phyloP scores from a whole-genome alignment of 2,888 invertebrate species.

The Caenorhabditis macrosperma region DNA sequence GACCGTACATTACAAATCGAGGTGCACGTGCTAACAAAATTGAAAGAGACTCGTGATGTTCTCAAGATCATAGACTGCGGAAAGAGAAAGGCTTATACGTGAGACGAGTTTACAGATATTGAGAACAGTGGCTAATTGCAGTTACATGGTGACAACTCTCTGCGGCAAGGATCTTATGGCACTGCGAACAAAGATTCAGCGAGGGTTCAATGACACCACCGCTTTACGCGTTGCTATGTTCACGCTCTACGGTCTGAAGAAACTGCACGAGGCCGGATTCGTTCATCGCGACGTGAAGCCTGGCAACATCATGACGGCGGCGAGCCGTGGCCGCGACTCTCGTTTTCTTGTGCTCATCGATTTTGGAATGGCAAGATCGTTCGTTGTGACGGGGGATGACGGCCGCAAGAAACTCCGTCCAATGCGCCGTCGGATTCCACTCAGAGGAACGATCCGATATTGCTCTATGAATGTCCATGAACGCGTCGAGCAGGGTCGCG shows the following conservation, averaged over 20 bases:
- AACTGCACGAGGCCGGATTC: slow-evolving; percentile 52
- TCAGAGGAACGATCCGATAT: slow-evolving; percentile 57
- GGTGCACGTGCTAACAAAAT: slow-evolving; percentile 47
- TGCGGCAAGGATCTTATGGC: slow-evolving; percentile 59
- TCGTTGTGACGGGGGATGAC: slow-evolving; percentile 32
- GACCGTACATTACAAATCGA: slow-evolving; percentile 55
- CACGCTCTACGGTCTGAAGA: slow-evolving; percentile 54
- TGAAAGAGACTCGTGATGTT: slow-evolving; percentile 38
- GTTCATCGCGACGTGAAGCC: slow-evolving; percentile 60
- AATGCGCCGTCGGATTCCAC: slow-evolving; percentile 40
- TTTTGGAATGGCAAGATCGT: slow-evolving; percentile 61
- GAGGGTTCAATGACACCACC: slow-evolving; percentile 57
- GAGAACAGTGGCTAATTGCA: neutral
- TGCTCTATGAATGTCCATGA: slow-evolving; percentile 61
- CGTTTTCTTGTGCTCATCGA: slow-evolving; percentile 47
- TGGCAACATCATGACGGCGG: slow-evolving; percentile 53
- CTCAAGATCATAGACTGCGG: slow-evolving; percentile 53
- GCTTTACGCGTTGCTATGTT: slow-evolving; percentile 51
- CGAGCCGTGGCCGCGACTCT: slow-evolving; percentile 31
- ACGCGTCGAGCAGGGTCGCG: slow-evolving; percentile 45
- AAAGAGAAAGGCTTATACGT: slow-evolving; percentile 49
- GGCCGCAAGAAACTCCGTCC: slow-evolving; percentile 42
- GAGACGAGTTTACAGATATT: too few relatives aligned
- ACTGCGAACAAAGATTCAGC: slow-evolving; percentile 40
- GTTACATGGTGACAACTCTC: slow-evolving; percentile 57